These are phyloP conservation scores for Eueremaeus valkanovi DNA, from an alignment of 2,888 invertebrate genomes.

Conservation along the genomic window DNA sequence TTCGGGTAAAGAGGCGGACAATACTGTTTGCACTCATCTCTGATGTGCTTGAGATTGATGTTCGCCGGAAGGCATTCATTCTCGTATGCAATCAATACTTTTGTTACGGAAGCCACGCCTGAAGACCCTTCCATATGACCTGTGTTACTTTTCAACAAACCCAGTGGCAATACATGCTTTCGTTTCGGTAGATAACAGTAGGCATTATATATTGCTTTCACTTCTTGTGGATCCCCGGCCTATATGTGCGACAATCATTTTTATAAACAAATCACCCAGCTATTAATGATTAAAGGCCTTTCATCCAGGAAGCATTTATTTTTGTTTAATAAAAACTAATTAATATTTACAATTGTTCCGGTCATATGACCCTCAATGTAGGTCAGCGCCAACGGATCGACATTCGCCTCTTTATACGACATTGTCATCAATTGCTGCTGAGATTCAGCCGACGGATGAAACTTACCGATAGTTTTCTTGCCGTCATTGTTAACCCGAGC, in stretches of 20 bases:
- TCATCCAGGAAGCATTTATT: background rate
- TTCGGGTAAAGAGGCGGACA: slow-evolving; percentile 52
- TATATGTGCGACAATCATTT: background rate
- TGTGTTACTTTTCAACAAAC: slow-evolving; percentile 97
- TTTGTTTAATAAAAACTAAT: slow-evolving; percentile 46
- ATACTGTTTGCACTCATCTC: slow-evolving; percentile 68
- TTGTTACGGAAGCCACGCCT: slow-evolving; percentile 74
- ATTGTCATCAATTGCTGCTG: slow-evolving; percentile 59
- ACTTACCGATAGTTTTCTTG: slow-evolving; percentile 81
- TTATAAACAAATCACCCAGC: background rate
- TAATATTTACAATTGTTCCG: slow-evolving; percentile 62
- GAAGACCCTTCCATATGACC: slow-evolving; percentile 75
- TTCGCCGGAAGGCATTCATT: slow-evolving; percentile 81
- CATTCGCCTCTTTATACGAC: slow-evolving; percentile 47
- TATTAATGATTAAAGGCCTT: too few species aligned
- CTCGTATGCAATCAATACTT: slow-evolving; percentile 89
- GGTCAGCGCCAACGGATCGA: slow-evolving; percentile 54
- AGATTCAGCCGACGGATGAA: slow-evolving; percentile 73
- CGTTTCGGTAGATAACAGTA: slow-evolving; percentile 59
- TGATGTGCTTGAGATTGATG: slow-evolving; percentile 79
- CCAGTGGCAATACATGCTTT: slow-evolving; percentile 76
- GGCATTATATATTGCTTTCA: too few species aligned
- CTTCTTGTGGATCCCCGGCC: slow-evolving; percentile 88
- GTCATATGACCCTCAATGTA: slow-evolving; percentile 60
- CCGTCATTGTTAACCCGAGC: slow-evolving; percentile 91